Base-by-base conservation (phyloP, 2,888 invertebrate species). In the Stenodera caucasica region DNA sequence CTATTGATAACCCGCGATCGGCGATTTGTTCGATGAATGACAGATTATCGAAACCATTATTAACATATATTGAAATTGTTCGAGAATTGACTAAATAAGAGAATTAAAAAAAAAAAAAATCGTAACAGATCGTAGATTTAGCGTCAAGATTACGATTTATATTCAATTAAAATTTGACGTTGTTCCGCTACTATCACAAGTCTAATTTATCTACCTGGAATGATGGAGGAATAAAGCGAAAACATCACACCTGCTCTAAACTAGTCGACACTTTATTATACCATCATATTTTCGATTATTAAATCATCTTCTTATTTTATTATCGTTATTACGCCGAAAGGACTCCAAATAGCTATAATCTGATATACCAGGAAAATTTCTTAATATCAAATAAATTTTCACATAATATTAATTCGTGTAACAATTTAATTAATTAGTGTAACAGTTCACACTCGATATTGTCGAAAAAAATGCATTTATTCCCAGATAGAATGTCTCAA, bases 101-200 rank as follows among this genome's bases (percentile, higher is more conserved):
- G 3, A 40, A 40, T 11, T 18, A 18, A 2, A 9, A 18, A 40
- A 40, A 18, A 18, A 40, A 40, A 15, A 40, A 40, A 40, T 37
- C 6, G 18, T 40, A 2, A 18, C 11, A 45, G 1, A 45, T 45
- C 45, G 11, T 21, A 45, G 45, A 45, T 45, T 45, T 45, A 21
- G 5, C 11, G 21, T 12, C 0, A 45, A 21, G 45, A 45, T 45
- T 45, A 21, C 45, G 11, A 45, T 45, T 45, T 45, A 45, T 18
- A 45, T 45, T 21, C 45, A 45, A 45, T 45, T 45, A 45, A 45
- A 45, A 45, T 45, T 45, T 21, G 12, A 45, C 45, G 8, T 2
- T 45, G 45, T 45, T 45, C 45, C 21, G 21, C 21, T 21, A 45
- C 45, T 40, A 40, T 40, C 21, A 45, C 18, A 40, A 18, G 18